Base-by-base conservation (phyloP, 2,888 invertebrate species). In the Germaria angustata region DNA sequence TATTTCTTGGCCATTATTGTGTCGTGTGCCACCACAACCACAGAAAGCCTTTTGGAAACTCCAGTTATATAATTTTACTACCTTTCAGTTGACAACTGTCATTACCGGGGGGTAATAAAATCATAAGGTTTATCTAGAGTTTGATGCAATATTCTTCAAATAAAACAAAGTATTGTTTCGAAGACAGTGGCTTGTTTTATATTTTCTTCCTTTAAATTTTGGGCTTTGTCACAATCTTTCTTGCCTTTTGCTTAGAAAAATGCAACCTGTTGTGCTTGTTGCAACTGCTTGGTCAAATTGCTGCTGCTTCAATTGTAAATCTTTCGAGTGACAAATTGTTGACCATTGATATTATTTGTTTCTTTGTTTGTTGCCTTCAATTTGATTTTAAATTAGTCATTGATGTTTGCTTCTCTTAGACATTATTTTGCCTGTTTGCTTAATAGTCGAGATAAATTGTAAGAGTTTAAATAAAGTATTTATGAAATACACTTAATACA, bases 91-190 rank as follows among this genome's bases (percentile, higher is more conserved):
- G 83, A 83, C 80, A 83, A 83, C 77, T 83, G 83, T 83, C 83
- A 76, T 66, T 63, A 57, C 17, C 55, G 4, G 49, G 49, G 51
- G 76, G 76, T 73, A 76, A 72, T 83, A 83, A 83, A 83, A 83
- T 68, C 80, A 77, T 80, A 77, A 77, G 83, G 80, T 83, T 83
- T 83, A 83, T 83, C 72, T 75, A 66, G 66, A 82, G 59, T 66
- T 82, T 36, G 15, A 32, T 41, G 51, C 32, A 53, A 46, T 57
- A 61, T 61, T 69, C 69, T 61, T 69, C 22, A 69, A 51, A 44
- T 24, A 55, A 15, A 51, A n/a, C 22, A 49, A 15, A 68, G 8
- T 61, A 32, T 61, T 51, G 41, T 5, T 61, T 32, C 28, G n/a
- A 17, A 24, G 13, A 17, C 39, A 41, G 65, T 51, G 15, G 15